A percentile compares a stretch with the other conserved stretches of the same genome.
Conservation (phyloP, 2,113 vertebrate genomes). For the Suricata suricatta region DNA sequence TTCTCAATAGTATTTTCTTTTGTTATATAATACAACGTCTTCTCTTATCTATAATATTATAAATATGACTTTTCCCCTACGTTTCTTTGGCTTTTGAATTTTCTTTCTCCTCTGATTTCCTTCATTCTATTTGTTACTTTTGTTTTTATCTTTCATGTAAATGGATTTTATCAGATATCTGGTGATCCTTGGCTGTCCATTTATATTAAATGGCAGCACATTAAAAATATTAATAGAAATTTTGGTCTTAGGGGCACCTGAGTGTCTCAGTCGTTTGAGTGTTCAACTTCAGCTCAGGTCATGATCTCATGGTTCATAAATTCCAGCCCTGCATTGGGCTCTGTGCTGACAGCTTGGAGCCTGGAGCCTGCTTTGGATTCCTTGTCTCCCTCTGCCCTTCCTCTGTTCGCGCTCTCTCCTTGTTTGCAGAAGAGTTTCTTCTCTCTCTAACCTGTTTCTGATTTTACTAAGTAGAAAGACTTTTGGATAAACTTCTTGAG, state of each 20-base stretch:
- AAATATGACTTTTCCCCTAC: background rate
- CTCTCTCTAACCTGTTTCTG: background rate
- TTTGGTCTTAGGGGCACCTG: background rate
- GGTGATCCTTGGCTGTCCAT: background rate
- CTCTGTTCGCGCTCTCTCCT: background rate
- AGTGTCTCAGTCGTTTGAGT: too few species aligned
- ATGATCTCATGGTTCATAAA: too few species aligned
- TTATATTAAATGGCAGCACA: background rate
- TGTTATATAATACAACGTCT: background rate
- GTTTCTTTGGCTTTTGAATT: background rate
- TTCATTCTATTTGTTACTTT: background rate
- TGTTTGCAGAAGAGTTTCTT: background rate
- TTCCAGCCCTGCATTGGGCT: too few species aligned
- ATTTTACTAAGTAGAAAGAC: background rate
- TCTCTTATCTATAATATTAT: background rate
- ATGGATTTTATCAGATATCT: background rate
- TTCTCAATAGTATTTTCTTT: background rate
- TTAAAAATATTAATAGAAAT: background rate
- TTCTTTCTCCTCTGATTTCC: background rate
- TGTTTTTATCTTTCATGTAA: background rate
- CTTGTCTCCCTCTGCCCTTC: too few species aligned
- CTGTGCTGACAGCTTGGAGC: too few species aligned
- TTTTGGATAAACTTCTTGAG: background rate
- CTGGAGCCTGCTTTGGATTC: too few species aligned
- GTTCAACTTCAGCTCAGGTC: too few species aligned